These are phyloP conservation scores for Hippopotamyrus pictus DNA, from an alignment of 2,797 vertebrate species.

Conservation along the genomic window DNA sequence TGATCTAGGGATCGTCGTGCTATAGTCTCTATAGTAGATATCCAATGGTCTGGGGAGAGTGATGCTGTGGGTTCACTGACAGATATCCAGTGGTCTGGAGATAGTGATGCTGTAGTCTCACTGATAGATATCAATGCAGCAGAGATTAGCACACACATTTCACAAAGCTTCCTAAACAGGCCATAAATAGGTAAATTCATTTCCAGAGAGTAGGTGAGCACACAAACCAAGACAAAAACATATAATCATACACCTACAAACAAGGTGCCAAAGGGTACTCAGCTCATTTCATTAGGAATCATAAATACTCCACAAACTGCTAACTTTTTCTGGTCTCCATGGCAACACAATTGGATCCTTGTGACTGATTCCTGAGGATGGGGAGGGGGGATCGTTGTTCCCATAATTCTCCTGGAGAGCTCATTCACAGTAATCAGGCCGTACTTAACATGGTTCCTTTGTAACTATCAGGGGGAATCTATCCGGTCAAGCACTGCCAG, in stretches of 20 bases:
- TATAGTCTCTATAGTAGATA: neutral
- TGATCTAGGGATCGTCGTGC: neutral
- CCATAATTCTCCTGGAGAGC: constrained; percentile 46
- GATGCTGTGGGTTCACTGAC: neutral
- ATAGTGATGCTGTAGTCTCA: neutral
- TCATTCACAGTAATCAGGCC: constrained; percentile 36
- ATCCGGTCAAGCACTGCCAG: neutral
- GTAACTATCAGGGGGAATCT: constrained; percentile 4
- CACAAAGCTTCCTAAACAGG: neutral
- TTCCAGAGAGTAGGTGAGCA: neutral
- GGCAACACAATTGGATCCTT: constrained; percentile 50
- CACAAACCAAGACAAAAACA: constrained; percentile 6
- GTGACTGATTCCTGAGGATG: neutral
- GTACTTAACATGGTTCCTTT: constrained; percentile 19
- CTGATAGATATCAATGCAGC: neutral
- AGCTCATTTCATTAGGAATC: constrained; percentile 46
- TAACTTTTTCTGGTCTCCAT: constrained; percentile 58
- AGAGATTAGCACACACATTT: neutral
- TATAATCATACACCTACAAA: neutral
- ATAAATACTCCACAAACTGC: constrained; percentile 27
- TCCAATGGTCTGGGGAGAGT: neutral
- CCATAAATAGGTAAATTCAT: neutral
- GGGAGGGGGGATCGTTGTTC: constrained; percentile 34
- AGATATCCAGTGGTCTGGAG: neutral
- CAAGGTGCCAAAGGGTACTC: constrained; percentile 33